Evolutionary conservation across 1,140 invertebrate species (phyloP).

Genomic region (Tetranychus cinnabarinus): DNA sequence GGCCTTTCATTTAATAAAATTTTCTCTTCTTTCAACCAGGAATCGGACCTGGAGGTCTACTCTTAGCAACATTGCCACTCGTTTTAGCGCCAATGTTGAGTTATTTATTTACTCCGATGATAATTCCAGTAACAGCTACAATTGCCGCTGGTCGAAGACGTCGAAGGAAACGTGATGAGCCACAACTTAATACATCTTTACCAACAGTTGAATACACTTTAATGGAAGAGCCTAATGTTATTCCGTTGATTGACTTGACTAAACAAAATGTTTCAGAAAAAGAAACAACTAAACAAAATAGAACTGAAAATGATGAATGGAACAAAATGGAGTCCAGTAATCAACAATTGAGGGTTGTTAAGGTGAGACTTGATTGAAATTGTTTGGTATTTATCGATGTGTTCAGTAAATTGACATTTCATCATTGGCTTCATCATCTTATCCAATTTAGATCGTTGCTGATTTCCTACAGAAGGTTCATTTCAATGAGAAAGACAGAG

Average conservation of each 20-base stretch:
- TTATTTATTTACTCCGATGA: slow-evolving; percentile 8
- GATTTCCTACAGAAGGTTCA: slow-evolving; percentile 9
- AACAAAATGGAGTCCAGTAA: background rate
- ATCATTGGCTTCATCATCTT: background rate
- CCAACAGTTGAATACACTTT: background rate
- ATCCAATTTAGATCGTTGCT: background rate
- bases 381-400: background rate
- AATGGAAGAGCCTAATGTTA: background rate
- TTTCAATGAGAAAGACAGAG: slow-evolving; percentile 12
- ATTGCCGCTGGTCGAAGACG: slow-evolving; percentile 5
- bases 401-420: background rate
- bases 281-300: background rate
- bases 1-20: background rate
- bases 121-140: slow-evolving; percentile 9
- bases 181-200: background rate
- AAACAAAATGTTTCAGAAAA: background rate
- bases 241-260: background rate
- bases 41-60: slow-evolving; percentile 5
- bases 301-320: background rate
- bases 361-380: background rate
- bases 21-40: background rate
- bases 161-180: background rate
- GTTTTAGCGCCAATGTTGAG: slow-evolving; percentile 6
- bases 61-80: slow-evolving; percentile 8
- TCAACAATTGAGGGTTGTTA: background rate